Evolutionary conservation across 1,140 invertebrate genomes (phyloP).

Genomic region (Cotesia glomerata): DNA sequence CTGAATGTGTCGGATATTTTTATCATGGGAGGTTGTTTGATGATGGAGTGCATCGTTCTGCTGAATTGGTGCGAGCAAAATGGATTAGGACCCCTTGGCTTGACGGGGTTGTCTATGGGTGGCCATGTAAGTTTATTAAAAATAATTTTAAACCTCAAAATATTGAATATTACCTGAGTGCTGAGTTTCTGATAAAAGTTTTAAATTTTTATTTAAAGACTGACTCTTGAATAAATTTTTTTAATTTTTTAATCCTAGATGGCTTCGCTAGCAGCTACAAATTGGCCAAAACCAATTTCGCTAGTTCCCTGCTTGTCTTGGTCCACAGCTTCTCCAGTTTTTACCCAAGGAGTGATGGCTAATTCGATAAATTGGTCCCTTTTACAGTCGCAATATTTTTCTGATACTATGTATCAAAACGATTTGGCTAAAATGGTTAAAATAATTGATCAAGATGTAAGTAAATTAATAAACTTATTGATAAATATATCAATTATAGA

Average conservation of each 20-base stretch:
- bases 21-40: conserved; percentile 97
- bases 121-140: conserved; percentile 81
- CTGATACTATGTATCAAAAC: conserved; percentile 81
- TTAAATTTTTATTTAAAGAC: neutral
- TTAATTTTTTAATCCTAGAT: conserved; percentile 70
- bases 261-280: conserved; percentile 94
- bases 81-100: conserved; percentile 87
- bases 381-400: conserved; percentile 86
- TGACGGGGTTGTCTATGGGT: conserved; percentile 99
- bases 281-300: conserved; percentile 91
- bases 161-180: too few relatives aligned
- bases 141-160: neutral
- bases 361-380: conserved; percentile 93
- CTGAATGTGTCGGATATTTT: conserved; percentile 98
- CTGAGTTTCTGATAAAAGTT: too few relatives aligned
- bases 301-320: conserved; percentile 95
- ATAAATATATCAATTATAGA: too few relatives aligned
- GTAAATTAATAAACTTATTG: neutral
- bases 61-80: conserved; percentile 92
- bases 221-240: neutral
- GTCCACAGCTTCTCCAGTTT: conserved; percentile 95
- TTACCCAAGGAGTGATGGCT: conserved; percentile 95
- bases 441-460: conserved; percentile 66
- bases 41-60: conserved; percentile 90
- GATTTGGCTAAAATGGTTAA: conserved; percentile 84